Evolutionary conservation across 2,888 invertebrate species (phyloP).

Genomic region (Julus scandinavius): DNA sequence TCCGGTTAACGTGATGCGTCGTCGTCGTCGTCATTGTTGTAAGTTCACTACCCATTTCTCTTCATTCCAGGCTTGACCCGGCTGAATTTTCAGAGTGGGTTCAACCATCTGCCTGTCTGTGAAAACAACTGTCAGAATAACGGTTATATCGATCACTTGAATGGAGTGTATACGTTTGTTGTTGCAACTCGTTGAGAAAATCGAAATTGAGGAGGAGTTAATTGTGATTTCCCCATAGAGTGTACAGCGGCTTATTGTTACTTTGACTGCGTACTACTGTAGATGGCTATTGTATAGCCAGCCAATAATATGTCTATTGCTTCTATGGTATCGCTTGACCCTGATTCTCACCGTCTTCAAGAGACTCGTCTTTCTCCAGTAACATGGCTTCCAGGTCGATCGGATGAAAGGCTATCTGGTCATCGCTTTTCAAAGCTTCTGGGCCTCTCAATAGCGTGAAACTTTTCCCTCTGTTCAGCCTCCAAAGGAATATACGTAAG

Average conservation of each 20-base stretch:
- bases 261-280: not conserved
- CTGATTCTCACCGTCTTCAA: not conserved
- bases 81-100: not conserved
- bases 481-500: too few species aligned
- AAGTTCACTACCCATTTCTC: not conserved
- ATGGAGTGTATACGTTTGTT: not conserved
- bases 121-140: conserved; percentile 18
- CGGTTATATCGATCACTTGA: conserved; percentile 2
- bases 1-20: not conserved
- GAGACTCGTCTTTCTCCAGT: not conserved
- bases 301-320: too few species aligned
- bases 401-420: not conserved
- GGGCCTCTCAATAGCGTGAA: too few species aligned
- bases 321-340: not conserved
- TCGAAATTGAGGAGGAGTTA: conserved; percentile 10
- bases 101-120: not conserved
- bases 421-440: not conserved
- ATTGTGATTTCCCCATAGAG: conserved; percentile 11
- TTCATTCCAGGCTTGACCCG: not conserved
- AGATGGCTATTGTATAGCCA: not conserved
- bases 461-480: not conserved
- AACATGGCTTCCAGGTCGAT: not conserved
- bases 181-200: conserved; percentile 2
- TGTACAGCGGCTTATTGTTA: not conserved
- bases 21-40: not conserved